Evolutionary conservation across 2,888 invertebrate species (phyloP), one percentile per base, ranked within the genome.

Genomic region (Agrotis puta): DNA sequence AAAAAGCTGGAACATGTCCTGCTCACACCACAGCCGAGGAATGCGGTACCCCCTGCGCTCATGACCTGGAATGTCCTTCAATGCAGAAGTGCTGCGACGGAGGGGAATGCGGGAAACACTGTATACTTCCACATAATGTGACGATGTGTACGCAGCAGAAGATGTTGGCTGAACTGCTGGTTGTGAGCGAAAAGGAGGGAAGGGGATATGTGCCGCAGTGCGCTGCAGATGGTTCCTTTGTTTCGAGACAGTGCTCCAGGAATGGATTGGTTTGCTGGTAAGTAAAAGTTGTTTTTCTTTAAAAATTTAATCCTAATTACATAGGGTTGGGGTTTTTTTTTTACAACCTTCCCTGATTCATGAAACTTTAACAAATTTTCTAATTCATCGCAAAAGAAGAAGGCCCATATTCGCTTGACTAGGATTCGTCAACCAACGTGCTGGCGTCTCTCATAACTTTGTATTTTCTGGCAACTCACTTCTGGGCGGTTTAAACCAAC

Each of bases 191-290:
- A 92, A 96, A 97, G 58, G 98, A 98, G 82, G 98, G 98, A 0
- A 97, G 97, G 45, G 98, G 98, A 1, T 98, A 98, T 87, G 97
- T 98, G 67, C 98, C 98, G 0, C 98, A 98, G 87, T 98, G 98
- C 87, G 96, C 96, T 43, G 91, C 90, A 62, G 97, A 97, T 75
- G 98, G 98, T 0, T 96, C 97, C 64, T 98, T 98, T 90, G 95
- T 97, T 43, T 96, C 97, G 0, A 97, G 96, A 76, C 98, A 98
- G 88, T 98, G 98, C 90, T 98, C 98, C 0, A 96, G 98, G 70
- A 98, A 98, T 90, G 98, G 98, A 39, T 92, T 98, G 39, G 98
- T 98, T 80, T 98, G 98, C 90, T 98, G 98, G 98, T 95, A 51
- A 88, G 92, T 81, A 51, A 33, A 50, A 9, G 7, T 33, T 33